These are phyloP conservation scores for Andrena bucephala DNA, from an alignment of 2,888 invertebrate genomes.

Conservation along the genomic window DNA sequence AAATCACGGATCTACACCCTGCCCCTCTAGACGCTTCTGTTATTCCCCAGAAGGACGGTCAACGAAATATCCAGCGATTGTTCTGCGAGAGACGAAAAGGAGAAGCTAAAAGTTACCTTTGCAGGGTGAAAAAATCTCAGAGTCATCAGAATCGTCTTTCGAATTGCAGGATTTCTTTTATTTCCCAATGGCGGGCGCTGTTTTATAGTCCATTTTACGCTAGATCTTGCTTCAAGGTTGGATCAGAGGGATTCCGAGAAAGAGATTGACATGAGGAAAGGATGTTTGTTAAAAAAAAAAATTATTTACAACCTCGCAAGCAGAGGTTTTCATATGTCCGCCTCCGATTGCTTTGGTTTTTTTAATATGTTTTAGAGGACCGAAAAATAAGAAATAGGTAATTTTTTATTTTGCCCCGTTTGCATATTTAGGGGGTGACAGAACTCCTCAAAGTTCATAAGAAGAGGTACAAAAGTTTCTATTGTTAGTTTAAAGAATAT, in stretches of 20 bases:
- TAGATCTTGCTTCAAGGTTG: neutral
- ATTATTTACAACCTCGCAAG: constrained; percentile 11
- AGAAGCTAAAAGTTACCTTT: too few relatives aligned
- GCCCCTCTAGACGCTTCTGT: neutral
- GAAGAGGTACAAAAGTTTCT: too few relatives aligned
- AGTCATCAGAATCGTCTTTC: neutral
- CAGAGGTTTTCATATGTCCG: too few relatives aligned
- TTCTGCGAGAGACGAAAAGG: neutral
- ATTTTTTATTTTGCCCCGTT: too few relatives aligned
- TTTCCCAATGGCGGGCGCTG: neutral
- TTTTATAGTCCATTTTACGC: neutral
- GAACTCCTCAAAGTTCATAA: too few relatives aligned
- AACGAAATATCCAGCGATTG: constrained; percentile 19
- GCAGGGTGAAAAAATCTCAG: neutral
- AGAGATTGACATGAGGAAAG: neutral
- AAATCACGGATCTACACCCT: constrained; percentile 39
- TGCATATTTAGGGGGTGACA: too few relatives aligned
- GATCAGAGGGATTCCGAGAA: neutral
- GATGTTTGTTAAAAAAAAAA: constrained; percentile 16
- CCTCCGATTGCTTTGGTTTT: too few relatives aligned
- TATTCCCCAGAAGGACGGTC: neutral
- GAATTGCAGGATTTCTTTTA: neutral
- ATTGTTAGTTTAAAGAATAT: too few relatives aligned
- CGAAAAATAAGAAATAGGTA: too few relatives aligned
- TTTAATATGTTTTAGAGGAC: too few relatives aligned